Evolutionary conservation across 2,888 invertebrate genomes (phyloP), one percentile per base, ranked within the genome.

Genomic region (Andrena bicolor): DNA sequence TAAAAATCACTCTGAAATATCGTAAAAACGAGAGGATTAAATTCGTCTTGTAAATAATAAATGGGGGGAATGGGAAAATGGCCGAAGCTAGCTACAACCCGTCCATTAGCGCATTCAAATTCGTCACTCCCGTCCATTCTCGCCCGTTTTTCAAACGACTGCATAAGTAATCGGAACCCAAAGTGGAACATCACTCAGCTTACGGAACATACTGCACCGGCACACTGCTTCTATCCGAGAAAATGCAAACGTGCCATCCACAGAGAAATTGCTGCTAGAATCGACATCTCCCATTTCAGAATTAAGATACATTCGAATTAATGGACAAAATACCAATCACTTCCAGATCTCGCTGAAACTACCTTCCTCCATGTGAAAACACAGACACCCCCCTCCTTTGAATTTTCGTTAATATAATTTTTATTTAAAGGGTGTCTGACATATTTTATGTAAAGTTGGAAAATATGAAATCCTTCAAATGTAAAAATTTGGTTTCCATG

Each of bases 241-340:
- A 66, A 60, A 20, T 41, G 41, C 32, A 68, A 66, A 68, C 28
- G 13, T 60, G 60, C 66, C 41, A 74, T 6, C 60, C 49, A 66
- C 66, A 66, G 74, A 48, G 49, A 60, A 30, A 23, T 8, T 66
- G 58, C 56, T 58, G 35, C 30, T 26, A 7, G 56, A 23, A 73
- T 41, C 35, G 64, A 64, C 35, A 30, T 72, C 63, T 61, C 53
- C 13, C 63, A 28, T 60, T 26, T 41, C 41, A 41, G 28, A 10
- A 58, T 35, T 5, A 26, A 70, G 48, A 48, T 28, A 8, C 30
- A 60, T 13, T 53, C 32, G 41, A 26, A 32, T 73, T 64, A 64
- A 23, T 7, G 53, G 28, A 32, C 7, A 16, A 35, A 20, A 53
- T 13, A 16, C 13, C 41, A 41, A 41, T 13, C 41, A 41, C 41